Evolutionary conservation across 30 jellyfish, hydroid and myxozoan species (phyloP).

Genomic region (Rhopilema esculentum): DNA sequence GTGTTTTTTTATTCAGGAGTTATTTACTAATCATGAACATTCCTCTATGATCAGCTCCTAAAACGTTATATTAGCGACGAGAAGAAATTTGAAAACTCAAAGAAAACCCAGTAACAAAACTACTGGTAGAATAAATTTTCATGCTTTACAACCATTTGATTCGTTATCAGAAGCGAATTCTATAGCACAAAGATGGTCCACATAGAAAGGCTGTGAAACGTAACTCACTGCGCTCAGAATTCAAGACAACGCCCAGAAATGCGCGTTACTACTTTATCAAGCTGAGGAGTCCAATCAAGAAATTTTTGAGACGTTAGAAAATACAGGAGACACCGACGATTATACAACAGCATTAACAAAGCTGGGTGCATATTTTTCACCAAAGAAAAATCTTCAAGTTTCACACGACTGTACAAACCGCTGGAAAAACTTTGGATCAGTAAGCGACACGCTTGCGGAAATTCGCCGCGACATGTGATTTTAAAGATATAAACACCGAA

Average conservation of each 20-base stretch:
- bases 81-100: too few species aligned
- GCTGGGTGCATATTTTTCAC: constrained; percentile 31
- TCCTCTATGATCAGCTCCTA: too few species aligned
- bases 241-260: constrained; percentile 24
- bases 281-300: constrained; percentile 35
- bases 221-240: constrained; percentile 52
- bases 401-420: constrained; percentile 14
- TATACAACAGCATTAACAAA: constrained; percentile 24
- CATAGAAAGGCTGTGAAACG: constrained; percentile 27
- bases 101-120: too few species aligned
- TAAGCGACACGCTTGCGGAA: constrained; percentile 25
- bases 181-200: constrained; percentile 11
- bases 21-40: too few species aligned
- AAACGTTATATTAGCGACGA: too few species aligned
- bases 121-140: constrained; percentile 12
- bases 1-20: too few species aligned
- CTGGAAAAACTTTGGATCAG: constrained; percentile 19
- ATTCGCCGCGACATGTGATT: constrained; percentile 20
- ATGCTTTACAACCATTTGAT: constrained; percentile 16
- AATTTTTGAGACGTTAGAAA: constrained; percentile 9
- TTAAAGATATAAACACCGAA: constrained; percentile 1
- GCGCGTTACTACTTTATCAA: constrained; percentile 25
- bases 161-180: constrained; percentile 13
- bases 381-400: constrained; percentile 24
- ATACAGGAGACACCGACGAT: constrained; percentile 24